phyloP scores from a whole-genome alignment of 2,113 vertebrate genomes.

The Acrocephalus arundinaceus region DNA sequence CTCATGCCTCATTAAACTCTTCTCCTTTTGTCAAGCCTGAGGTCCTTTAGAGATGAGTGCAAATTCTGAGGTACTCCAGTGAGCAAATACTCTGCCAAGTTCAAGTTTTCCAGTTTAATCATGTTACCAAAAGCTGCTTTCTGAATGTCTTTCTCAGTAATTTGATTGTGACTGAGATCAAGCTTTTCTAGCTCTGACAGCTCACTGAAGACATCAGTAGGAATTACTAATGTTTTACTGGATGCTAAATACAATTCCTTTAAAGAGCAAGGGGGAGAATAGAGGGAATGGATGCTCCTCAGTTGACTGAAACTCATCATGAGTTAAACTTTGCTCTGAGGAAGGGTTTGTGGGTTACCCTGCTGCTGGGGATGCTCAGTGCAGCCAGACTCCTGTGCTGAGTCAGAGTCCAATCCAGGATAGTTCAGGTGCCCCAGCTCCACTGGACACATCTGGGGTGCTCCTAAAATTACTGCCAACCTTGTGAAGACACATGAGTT shows the following conservation, averaged over 20 bases:
- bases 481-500: conserved; percentile 57
- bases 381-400: conserved; percentile 40
- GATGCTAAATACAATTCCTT: conserved; percentile 75
- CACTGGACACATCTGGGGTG: conserved; percentile 43
- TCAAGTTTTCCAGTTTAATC: conserved; percentile 75
- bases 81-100: conserved; percentile 72
- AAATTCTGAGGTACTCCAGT: conserved; percentile 66
- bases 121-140: conserved; percentile 60
- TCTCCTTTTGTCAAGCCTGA: conserved; percentile 72
- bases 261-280: conserved; percentile 46
- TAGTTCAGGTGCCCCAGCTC: conserved; percentile 13
- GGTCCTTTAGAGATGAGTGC: conserved; percentile 61
- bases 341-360: conserved; percentile 49
- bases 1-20: conserved; percentile 61
- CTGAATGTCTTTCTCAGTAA: conserved; percentile 69
- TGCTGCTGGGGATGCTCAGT: conserved; percentile 69
- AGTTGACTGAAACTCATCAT: conserved; percentile 61
- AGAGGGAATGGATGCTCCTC: conserved; percentile 49
- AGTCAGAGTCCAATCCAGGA: neutral
- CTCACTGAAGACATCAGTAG: conserved; percentile 64
- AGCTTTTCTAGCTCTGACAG: conserved; percentile 70
- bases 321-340: conserved; percentile 20
- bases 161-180: conserved; percentile 71
- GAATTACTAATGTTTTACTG: conserved; percentile 71
- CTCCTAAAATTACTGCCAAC: conserved; percentile 48